Conservation (phyloP, 2,797 vertebrate genomes). For the Epinephelus coioides region DNA sequence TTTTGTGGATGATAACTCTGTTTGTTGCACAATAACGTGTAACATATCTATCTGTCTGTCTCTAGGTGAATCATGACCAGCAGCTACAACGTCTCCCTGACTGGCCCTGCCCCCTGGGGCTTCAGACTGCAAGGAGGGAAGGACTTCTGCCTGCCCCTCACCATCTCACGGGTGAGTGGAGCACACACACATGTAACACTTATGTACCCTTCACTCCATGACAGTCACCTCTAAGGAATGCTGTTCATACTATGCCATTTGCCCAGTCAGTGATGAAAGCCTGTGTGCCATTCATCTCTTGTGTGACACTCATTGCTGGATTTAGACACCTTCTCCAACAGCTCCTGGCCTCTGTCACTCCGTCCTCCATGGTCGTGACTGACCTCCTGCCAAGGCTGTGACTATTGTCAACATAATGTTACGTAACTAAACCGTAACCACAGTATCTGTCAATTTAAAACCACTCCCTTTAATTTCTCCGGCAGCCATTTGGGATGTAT, state of each 20-base stretch:
- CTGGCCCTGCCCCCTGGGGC: constrained; percentile 96
- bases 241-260: constrained; percentile 51
- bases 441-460: constrained; percentile 38
- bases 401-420: constrained; percentile 59
- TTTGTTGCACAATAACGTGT: not conserved
- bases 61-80: constrained; percentile 88
- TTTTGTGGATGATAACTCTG: not conserved
- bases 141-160: constrained; percentile 98
- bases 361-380: constrained; percentile 30
- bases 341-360: constrained; percentile 45
- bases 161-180: constrained; percentile 94
- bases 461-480: not conserved
- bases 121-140: constrained; percentile 99
- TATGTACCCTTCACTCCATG: constrained; percentile 53
- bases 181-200: constrained; percentile 20
- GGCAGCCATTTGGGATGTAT: constrained; percentile 11
- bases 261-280: constrained; percentile 50
- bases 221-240: constrained; percentile 71
- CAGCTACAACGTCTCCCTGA: constrained; percentile 93
- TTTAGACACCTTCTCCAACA: constrained; percentile 57
- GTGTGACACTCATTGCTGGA: constrained; percentile 54
- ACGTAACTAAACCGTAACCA: constrained; percentile 46
- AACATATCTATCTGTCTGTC: constrained; percentile 29
- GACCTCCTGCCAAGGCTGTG: constrained; percentile 3
- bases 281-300: constrained; percentile 35